These are phyloP conservation scores for Micromesistius poutassou DNA, from an alignment of 2,797 vertebrate species.

Conservation along the genomic window DNA sequence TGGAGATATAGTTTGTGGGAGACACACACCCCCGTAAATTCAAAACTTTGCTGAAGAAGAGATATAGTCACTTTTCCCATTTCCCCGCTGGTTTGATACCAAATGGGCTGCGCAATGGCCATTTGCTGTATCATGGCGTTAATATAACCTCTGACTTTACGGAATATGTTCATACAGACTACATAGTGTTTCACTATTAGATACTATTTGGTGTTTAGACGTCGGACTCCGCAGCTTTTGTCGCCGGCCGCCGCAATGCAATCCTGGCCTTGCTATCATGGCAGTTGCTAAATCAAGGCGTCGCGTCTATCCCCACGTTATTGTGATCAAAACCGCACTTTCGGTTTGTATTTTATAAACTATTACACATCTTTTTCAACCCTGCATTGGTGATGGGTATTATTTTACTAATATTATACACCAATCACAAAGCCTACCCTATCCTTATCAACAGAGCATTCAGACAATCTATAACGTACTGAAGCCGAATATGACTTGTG, in stretches of 20 bases:
- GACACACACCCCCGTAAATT: slow-evolving; percentile 68
- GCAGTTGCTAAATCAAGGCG: slow-evolving; percentile 60
- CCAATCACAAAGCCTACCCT: not conserved
- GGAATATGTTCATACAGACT: not conserved
- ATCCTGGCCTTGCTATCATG: slow-evolving; percentile 63
- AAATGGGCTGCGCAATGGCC: not conserved
- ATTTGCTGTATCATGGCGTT: not conserved
- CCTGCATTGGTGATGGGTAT: not conserved
- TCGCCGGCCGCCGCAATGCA: slow-evolving; percentile 56
- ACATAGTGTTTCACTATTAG: slow-evolving; percentile 45
- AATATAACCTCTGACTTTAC: not conserved
- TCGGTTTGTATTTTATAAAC: slow-evolving; percentile 20
- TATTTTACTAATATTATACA: not conserved
- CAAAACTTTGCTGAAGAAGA: slow-evolving; percentile 63
- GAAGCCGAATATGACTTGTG: not conserved
- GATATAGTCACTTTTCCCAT: slow-evolving; percentile 26
- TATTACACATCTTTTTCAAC: not conserved
- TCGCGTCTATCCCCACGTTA: slow-evolving; percentile 43
- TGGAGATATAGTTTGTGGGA: slow-evolving; percentile 41
- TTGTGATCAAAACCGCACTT: slow-evolving; percentile 43
- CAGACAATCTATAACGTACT: not conserved
- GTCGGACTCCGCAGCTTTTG: slow-evolving; percentile 47
- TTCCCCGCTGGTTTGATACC: not conserved
- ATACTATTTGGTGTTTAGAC: slow-evolving; percentile 38
- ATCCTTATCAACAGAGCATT: not conserved